A percentile compares a stretch with the other conserved stretches of the same genome.
Evolutionary conservation across 2,888 invertebrate genomes (phyloP).

Genomic region (Nephrotoma guestfalica): DNA sequence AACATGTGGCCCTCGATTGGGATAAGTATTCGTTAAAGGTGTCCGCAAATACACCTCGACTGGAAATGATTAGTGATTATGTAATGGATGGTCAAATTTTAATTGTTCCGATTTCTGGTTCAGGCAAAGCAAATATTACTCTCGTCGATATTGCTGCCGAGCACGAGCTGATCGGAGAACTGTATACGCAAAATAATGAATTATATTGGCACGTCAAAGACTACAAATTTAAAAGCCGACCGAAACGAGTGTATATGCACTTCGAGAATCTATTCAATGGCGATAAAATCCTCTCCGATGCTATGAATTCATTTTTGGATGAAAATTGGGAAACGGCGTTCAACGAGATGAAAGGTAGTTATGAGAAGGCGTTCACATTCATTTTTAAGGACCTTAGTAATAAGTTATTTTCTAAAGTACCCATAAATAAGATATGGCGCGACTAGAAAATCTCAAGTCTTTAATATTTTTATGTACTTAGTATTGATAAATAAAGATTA

Average conservation of each 20-base stretch:
- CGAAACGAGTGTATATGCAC: slow-evolving; percentile 41
- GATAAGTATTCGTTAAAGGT: slow-evolving; percentile 28
- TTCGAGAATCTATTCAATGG: slow-evolving; percentile 56
- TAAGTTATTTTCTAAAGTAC: slow-evolving; percentile 50
- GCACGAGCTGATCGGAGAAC: slow-evolving; percentile 46
- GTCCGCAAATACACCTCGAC: slow-evolving; percentile 26
- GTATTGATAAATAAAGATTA: too few relatives aligned
- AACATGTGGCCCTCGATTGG: slow-evolving; percentile 19
- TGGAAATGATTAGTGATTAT: slow-evolving; percentile 54
- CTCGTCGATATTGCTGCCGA: slow-evolving; percentile 48
- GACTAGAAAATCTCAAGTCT: slow-evolving; percentile 16
- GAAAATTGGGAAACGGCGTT: slow-evolving; percentile 51
- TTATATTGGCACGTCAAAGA: slow-evolving; percentile 48
- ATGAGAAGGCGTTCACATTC: slow-evolving; percentile 49
- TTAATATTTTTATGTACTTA: too few relatives aligned
- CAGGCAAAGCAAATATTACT: slow-evolving; percentile 51
- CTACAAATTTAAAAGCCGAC: slow-evolving; percentile 46
- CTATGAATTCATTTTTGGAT: slow-evolving; percentile 52
- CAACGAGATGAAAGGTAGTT: slow-evolving; percentile 49
- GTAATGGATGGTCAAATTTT: slow-evolving; percentile 51
- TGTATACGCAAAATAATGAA: slow-evolving; percentile 42
- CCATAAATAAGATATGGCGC: slow-evolving; percentile 47
- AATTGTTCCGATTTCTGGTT: slow-evolving; percentile 49
- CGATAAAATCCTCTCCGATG: slow-evolving; percentile 42
- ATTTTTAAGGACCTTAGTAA: slow-evolving; percentile 52